Evolutionary conservation across 2,797 vertebrate species (phyloP), one percentile per base, ranked within the genome.

Genomic region (Rhynchotus rufescens): DNA sequence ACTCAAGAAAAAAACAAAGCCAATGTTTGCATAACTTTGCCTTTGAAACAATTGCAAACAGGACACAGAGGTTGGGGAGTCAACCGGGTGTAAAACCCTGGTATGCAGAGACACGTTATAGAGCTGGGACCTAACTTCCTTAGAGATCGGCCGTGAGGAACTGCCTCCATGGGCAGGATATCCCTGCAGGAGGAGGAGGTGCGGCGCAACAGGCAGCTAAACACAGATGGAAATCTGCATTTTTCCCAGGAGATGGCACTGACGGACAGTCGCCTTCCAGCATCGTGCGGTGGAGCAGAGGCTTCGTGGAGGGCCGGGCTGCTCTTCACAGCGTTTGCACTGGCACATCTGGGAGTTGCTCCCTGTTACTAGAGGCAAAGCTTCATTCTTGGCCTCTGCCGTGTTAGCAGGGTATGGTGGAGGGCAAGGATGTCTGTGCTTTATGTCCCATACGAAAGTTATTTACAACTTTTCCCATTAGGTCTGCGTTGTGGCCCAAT

Each of bases 161-260:
- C 10, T 56, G 73, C 59, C 12, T 11, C 17, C 38, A 30, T 83
- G 79, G 38, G n/a, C 90, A 84, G 88, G 85, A 84, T 88, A 91
- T 80, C 69, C 66, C 81, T 52, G 45, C 66, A 60, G 92, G 34
- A 52, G 23, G 61, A 78, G 51, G 14, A 20, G 66, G 74, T 25
- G 25, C 49, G 32, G 45, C 62, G 47, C 71, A 66, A 38, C 2
- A 2, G n/a, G 10, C 56, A 32, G 66, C 32, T 71, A 17, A 65
- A 66, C 32, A 26, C 34, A 26, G 76, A 65, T 92, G 68, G 81
- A 65, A 95, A 77, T 84, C 38, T 32, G 59, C 4, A 49, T 89
- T 92, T 80, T 79, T 84, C 85, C 96, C 96, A 94, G 93, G 84
- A 96, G 96, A 79, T 94, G 96, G 94, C 93, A 88, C 93, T 92